Conservation (phyloP, 1,140 invertebrate genomes). For the Drosophila tropicalis region DNA sequence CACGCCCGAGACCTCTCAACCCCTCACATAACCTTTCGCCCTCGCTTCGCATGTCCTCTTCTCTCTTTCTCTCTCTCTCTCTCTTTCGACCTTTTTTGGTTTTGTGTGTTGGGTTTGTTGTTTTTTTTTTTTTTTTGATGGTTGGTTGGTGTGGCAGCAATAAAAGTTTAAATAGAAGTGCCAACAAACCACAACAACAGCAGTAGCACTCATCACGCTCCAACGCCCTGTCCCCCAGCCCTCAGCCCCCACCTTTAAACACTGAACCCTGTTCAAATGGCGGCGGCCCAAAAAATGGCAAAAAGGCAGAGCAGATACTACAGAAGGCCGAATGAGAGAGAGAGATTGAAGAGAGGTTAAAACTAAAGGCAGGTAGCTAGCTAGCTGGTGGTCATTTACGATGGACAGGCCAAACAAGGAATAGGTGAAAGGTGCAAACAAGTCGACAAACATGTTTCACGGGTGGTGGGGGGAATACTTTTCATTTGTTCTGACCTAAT, state of each 20-base stretch:
- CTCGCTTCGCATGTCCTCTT: not conserved
- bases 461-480: not conserved
- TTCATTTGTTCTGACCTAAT: slow-evolving; percentile 9
- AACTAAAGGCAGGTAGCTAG: not conserved
- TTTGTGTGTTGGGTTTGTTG: slow-evolving; percentile 1
- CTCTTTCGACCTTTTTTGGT: slow-evolving; percentile 23
- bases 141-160: slow-evolving; percentile 70
- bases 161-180: slow-evolving; percentile 81
- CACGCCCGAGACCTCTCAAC: slow-evolving; percentile 39
- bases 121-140: not conserved
- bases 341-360: slow-evolving; percentile 7
- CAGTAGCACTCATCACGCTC: slow-evolving; percentile 70
- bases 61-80: not conserved
- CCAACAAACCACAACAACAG: slow-evolving; percentile 75
- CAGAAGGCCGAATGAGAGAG: not conserved
- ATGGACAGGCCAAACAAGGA: slow-evolving; percentile 70
- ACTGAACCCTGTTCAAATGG: not conserved
- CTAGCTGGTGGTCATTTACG: slow-evolving; percentile 41
- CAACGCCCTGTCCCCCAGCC: slow-evolving; percentile 56
- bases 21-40: slow-evolving; percentile 2
- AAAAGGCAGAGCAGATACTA: not conserved
- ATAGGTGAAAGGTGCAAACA: slow-evolving; percentile 40
- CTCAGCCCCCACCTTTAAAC: not conserved
- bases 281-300: slow-evolving; percentile 5
- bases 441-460: not conserved